A percentile compares a stretch with the other conserved stretches of the same genome.
phyloP scores from a whole-genome alignment of 2,113 vertebrate genomes.

The Mixornis gularis region DNA sequence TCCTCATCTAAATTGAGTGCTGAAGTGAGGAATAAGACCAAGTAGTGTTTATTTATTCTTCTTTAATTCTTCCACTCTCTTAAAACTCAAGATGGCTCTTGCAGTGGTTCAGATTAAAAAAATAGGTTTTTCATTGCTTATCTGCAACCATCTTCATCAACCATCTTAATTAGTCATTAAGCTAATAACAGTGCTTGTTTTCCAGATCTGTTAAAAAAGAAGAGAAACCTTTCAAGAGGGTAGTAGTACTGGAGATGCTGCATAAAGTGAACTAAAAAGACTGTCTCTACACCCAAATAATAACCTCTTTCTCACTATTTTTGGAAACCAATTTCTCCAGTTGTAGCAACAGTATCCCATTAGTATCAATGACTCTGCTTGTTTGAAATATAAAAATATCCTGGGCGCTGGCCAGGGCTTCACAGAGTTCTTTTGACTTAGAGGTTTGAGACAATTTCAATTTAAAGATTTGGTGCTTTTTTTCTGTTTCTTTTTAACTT shows the following conservation, averaged over 20 bases:
- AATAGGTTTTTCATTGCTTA: neutral
- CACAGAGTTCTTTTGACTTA: neutral
- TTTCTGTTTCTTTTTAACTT: constrained; percentile 3
- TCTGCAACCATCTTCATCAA: neutral
- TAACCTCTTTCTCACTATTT: neutral
- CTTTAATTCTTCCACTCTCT: neutral
- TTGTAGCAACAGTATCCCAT: neutral
- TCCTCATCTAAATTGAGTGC: neutral
- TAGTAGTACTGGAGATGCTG: neutral
- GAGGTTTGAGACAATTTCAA: neutral
- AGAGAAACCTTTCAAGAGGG: neutral
- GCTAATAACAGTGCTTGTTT: neutral
- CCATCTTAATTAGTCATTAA: neutral
- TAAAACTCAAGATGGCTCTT: neutral
- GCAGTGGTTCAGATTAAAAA: neutral
- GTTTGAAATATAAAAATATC: neutral
- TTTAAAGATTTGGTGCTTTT: neutral
- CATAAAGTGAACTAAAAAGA: neutral
- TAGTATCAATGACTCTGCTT: neutral
- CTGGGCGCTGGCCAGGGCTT: neutral
- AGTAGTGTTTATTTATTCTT: neutral
- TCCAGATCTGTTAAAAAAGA: neutral
- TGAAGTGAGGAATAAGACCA: neutral
- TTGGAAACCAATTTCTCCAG: neutral
- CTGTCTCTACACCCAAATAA: neutral